Base-by-base conservation (phyloP, 1,140 invertebrate genomes). In the Potamilus streckersoni region DNA sequence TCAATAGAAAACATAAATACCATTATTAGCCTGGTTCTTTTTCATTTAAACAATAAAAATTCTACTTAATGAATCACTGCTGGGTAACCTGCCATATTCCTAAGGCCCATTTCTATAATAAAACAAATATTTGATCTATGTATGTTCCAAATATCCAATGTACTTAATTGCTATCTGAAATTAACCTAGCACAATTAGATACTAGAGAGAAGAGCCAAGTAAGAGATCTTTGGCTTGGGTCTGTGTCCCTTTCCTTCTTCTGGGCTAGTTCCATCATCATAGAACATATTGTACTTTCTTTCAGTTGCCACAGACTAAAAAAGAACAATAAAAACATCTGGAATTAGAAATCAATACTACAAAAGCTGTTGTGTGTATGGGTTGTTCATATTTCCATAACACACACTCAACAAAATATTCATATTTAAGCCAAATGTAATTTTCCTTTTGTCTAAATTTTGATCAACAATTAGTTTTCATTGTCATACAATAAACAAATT, bases 221-320 rank as follows among this genome's bases (percentile, higher is more conserved):
- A 83, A 8, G 82, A 83, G 66, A 83, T 78, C 66, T 83, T 83
- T 55, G 78, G 74, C 67, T 80, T 83, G 15, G 70, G 75, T 58
- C 81, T 69, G 71, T 80, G 81, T 65, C 78, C 80, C 74, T 73
- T 79, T n/a, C 74, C 83, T 72, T 81, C 82, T 49, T 79, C 72
- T 27, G 74, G 31, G 12, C 80, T 78, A 19, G 73, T 38, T 59
- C 79, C 76, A 55, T 80, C 76, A 20, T 78, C 76, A 65, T 86
- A 84, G 69, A 85, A 84, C 15, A 82, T 73, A 68, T 83, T 79
- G 75, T 83, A 85, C 69, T 81, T 86, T 73, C 86, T 83, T 61
- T 90, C 90, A n/a, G 87, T 89, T 2, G 90, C 89, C 68, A 76
- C 75, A 0, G 89, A 90, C 87, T 89, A 83, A 78, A 84, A 84